Evolutionary conservation across 2,888 invertebrate species (phyloP), one percentile per base, ranked within the genome.

Genomic region (Eumerus sabulonum): DNA sequence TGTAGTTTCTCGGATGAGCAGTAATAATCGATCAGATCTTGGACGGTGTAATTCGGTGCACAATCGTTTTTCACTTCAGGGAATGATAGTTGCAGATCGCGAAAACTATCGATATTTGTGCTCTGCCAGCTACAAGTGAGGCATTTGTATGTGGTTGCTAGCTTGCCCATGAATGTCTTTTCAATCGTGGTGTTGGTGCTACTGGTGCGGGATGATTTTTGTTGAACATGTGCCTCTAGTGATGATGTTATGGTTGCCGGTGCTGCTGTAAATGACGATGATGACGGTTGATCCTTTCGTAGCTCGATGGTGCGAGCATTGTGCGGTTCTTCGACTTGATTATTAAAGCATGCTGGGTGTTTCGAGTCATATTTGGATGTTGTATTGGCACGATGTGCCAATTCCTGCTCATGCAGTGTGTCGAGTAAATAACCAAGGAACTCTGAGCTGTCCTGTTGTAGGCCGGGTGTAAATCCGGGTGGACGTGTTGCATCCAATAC

Each of bases 401-500:
- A 90, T 84, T 94, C 93, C 84, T 95, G 94, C 79, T 95, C 95
- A 81, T 95, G 94, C 64, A 96, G 87, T n/a, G 87, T 85, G 76
- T 89, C 89, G 13, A 89, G 82, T 45, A 89, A 81, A 89, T 90
- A 94, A 88, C 94, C 93, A 64, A 96, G 89, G 88, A 95, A 96
- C 88, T 96, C 96, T 0, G 95, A 95, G 87, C 96, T 96, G 84
- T 96, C 96, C 85, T 97, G 96, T 84, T 97, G 96, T 81, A 93
- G 91, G 13, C 95, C 93, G 5, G 91, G 90, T 36, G 92, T 90
- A 87, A 96, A 96, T 85, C 94, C 94, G 0, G 94, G 92, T 5
- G 96, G 96, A 82, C 94, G 91, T 1, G 95, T 93, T 0, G 92
- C 91, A 50, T 91, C 90, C 81, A 94, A 90, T 85, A 96, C 93